Evolutionary conservation across 2,797 vertebrate genomes (phyloP), one percentile per base, ranked within the genome.

Genomic region (Orestias chungarensis): DNA sequence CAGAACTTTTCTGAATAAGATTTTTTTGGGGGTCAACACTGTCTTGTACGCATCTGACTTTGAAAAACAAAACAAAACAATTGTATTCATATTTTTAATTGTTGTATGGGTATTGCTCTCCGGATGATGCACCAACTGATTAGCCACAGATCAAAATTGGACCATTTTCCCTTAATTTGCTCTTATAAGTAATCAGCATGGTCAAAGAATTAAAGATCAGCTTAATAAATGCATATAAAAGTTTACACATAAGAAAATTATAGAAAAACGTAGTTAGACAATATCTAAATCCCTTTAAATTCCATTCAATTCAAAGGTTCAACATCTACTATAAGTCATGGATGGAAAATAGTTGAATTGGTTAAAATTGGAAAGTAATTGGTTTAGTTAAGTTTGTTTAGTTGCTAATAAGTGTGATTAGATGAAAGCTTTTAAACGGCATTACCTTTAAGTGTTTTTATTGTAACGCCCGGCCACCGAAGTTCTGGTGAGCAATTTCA

Each of bases 21-120:
- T 88, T 87, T 87, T 79, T 64, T 74, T 68, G 74, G 66, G 64
- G 33, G 20, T 68, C 62, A 80, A 47, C 64, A 79, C 47, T 68
- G 23, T 10, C 49, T 14, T 62, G 80, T 66, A 78, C 76, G 43
- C 62, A 62, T 67, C 77, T 85, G 88, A 92, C 91, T 91, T 93
- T 92, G 88, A 57, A 4, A n/a, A 20, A n/a, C 6, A n/a, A 8
- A n/a, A 3, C 9, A 10, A 10, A 23, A 10, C 2, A 49, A n/a
- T 1, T 17, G 20, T 15, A 47, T 6, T 6, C 18, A 2, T 50
- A 25, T 12, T 50, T 25, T 25, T 25, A n/a, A 11, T 18, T 57
- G 18, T 9, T 3, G 18, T 33, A 3, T 20, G 7, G 18, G 6
- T 46, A 47, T 23, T 47, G 6, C 17, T 17, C 15, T 50, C 33